Evolutionary conservation across 2,113 vertebrate genomes (phyloP), one percentile per base, ranked within the genome.

Genomic region (Austrofundulus limnaeus): DNA sequence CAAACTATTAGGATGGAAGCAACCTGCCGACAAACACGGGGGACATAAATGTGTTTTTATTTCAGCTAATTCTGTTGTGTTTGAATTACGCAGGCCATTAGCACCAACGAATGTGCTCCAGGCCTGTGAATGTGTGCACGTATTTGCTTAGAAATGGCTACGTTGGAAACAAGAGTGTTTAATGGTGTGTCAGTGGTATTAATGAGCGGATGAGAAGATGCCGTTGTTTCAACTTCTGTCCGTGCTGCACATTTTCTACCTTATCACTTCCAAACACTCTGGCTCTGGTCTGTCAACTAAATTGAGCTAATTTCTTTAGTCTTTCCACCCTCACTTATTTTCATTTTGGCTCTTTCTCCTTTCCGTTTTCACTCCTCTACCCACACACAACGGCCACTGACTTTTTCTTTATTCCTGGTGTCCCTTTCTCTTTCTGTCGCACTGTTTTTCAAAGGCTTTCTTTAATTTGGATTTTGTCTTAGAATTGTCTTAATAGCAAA

Each of bases 71-170:
- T 80, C 70, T 83, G 81, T 72, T 84, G 77, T 84, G 70, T 85
- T 85, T 80, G 75, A 83, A 84, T 87, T 89, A 81, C 61, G 76
- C 82, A 85, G 81, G 75, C 82, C 86, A 87, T 89, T 87, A 85
- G 68, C 74, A 73, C 66, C 5, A 42, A 66, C 43, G 78, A 78
- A 78, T 83, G 67, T 66, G 78, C 85, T 80, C 2, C 50, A 61
- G 60, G 78, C 68, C 21, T 15, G 2, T 70, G 60, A 60, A 25
- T 62, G 63, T 37, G 9, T 38, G 38, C 50, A 39, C 45, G 49
- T 52, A 28, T 80, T 67, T 82, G 68, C 57, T 72, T 41, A 66
- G 66, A 74, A 84, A 78, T 68, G 64, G 76, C 62, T 41, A 70
- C 72, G 73, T 70, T 73, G 39, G 68, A 75, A 89, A 71, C 75